Percentiles rank a stretch among this genome's conserved stretches.
These are phyloP conservation scores for Pelosia muscerda DNA, from an alignment of 2,888 invertebrate species.

Conservation along the genomic window DNA sequence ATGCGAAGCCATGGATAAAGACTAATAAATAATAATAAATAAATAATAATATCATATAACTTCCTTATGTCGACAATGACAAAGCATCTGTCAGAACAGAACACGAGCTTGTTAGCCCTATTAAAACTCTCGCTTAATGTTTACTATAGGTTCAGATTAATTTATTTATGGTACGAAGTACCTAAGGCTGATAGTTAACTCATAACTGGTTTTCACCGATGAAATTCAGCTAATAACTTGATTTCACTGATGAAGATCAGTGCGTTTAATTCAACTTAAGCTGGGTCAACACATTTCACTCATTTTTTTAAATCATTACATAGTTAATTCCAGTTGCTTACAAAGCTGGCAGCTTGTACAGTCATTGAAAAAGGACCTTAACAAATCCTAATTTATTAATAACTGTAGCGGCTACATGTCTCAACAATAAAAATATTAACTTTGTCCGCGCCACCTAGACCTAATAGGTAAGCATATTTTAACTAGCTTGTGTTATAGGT, in stretches of 20 bases:
- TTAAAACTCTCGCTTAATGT: constrained; percentile 36
- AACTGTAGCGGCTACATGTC: too few relatives aligned
- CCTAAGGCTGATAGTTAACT: background rate
- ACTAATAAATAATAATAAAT: constrained; percentile 1
- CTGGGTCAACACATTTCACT: background rate
- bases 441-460: too few relatives aligned
- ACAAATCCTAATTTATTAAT: too few relatives aligned
- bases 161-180: background rate
- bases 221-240: too few relatives aligned
- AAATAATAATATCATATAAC: constrained; percentile 3
- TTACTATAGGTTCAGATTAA: background rate
- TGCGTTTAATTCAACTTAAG: background rate
- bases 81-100: constrained; percentile 34
- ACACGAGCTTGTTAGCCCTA: constrained; percentile 25
- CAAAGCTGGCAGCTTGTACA: too few relatives aligned
- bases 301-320: too few relatives aligned
- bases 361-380: too few relatives aligned
- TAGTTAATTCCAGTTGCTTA: too few relatives aligned
- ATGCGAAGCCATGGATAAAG: background rate
- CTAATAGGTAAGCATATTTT: too few relatives aligned
- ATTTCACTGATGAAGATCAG: background rate
- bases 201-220: background rate
- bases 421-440: too few relatives aligned
- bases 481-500: too few relatives aligned
- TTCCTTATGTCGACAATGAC: constrained; percentile 35